Evolutionary conservation across 2,797 vertebrate species (phyloP).

Genomic region (Halcyon leucocephala): DNA sequence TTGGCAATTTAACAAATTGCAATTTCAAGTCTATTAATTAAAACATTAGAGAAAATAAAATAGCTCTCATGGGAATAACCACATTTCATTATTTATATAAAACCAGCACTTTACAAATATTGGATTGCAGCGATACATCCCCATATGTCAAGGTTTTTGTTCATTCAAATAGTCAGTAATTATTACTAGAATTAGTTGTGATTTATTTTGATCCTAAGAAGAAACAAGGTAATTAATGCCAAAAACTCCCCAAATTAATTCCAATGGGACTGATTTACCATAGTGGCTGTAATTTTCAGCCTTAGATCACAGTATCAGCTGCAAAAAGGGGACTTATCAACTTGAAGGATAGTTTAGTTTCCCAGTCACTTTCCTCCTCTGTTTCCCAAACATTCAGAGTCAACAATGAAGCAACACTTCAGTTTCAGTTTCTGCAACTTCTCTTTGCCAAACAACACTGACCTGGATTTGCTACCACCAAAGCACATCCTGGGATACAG

Average conservation of each 20-base stretch:
- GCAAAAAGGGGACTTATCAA: background rate
- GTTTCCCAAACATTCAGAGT: background rate
- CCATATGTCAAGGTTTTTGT: background rate
- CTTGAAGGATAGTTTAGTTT: background rate
- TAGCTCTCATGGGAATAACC: background rate
- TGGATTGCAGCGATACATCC: background rate
- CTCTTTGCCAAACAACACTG: background rate
- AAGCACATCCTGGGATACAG: background rate
- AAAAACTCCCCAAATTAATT: background rate
- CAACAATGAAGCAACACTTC: background rate
- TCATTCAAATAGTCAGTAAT: background rate
- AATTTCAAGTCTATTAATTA: background rate
- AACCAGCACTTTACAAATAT: background rate
- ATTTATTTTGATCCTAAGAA: constrained; percentile 12
- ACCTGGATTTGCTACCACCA: background rate
- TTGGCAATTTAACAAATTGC: background rate
- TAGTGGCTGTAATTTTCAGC: background rate
- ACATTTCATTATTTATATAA: background rate
- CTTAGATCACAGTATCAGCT: background rate
- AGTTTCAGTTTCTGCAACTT: background rate
- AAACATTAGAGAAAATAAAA: background rate
- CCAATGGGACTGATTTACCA: background rate
- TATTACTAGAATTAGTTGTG: background rate
- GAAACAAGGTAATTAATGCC: background rate
- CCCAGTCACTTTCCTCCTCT: background rate